Percentiles rank a stretch among this genome's conserved stretches.
phyloP scores from a whole-genome alignment of 1,140 invertebrate genomes.

The Vanessa tameamea region DNA sequence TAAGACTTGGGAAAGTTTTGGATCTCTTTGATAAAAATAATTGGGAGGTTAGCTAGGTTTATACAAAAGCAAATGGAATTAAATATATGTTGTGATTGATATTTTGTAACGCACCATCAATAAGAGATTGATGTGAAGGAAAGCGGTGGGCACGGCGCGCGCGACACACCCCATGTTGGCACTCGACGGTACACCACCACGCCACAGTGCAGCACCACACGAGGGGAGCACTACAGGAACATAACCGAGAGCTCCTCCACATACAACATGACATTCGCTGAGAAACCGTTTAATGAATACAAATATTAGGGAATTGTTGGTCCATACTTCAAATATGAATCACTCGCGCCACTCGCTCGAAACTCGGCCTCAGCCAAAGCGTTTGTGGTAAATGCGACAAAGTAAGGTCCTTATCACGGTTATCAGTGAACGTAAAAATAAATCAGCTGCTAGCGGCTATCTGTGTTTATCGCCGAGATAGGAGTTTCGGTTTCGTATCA shows the following conservation, averaged over 20 bases:
- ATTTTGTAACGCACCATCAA: slow-evolving; percentile 39
- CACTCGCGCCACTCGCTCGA: not conserved
- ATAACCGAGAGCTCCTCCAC: not conserved
- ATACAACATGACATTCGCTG: not conserved
- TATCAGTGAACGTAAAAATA: slow-evolving; percentile 18
- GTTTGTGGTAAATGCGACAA: not conserved
- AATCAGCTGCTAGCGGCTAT: slow-evolving; percentile 7
- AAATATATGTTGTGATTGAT: too few species aligned
- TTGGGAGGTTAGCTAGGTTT: too few species aligned
- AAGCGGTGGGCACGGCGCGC: slow-evolving; percentile 42
- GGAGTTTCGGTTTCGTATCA: not conserved
- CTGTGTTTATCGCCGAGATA: slow-evolving; percentile 11
- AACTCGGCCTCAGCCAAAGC: not conserved
- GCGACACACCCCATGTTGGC: slow-evolving; percentile 6
- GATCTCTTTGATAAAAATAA: too few species aligned
- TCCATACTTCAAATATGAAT: not conserved
- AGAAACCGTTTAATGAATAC: too few species aligned
- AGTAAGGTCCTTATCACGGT: slow-evolving; percentile 9
- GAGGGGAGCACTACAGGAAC: too few species aligned
- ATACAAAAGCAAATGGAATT: too few species aligned
- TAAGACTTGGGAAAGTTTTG: too few species aligned
- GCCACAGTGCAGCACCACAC: too few species aligned
- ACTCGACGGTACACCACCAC: too few species aligned
- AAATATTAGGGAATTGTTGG: too few species aligned
- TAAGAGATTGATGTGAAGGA: slow-evolving; percentile 51